These are phyloP conservation scores for Myripristis murdjan DNA, from an alignment of 2,797 vertebrate genomes.

Conservation along the genomic window DNA sequence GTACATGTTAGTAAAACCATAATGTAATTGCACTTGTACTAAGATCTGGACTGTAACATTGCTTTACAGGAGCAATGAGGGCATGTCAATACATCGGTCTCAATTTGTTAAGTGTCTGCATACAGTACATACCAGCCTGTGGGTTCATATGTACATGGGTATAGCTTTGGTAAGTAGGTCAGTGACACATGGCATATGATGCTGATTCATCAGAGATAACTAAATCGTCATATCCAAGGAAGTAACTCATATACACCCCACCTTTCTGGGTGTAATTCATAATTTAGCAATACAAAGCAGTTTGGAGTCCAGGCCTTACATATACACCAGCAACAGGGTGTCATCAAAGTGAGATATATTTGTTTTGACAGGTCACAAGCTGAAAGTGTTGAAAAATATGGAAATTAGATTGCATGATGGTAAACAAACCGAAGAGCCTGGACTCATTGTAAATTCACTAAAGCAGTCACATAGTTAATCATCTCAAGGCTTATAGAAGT, in stretches of 20 bases:
- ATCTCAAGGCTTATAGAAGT: too few species aligned
- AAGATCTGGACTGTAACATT: background rate
- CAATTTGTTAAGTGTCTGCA: slow-evolving; percentile 26
- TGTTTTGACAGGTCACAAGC: too few species aligned
- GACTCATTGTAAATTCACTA: too few species aligned
- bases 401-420: too few species aligned
- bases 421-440: too few species aligned
- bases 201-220: slow-evolving; percentile 69
- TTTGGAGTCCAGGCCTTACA: slow-evolving; percentile 31
- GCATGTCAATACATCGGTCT: slow-evolving; percentile 19
- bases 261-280: slow-evolving; percentile 30
- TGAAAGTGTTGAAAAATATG: too few species aligned
- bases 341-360: too few species aligned
- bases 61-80: background rate
- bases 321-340: background rate
- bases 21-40: background rate
- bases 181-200: slow-evolving; percentile 60
- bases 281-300: slow-evolving; percentile 36
- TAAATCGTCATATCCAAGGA: slow-evolving; percentile 63
- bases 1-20: slow-evolving; percentile 16
- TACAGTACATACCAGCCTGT: slow-evolving; percentile 31
- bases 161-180: slow-evolving; percentile 69
- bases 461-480: too few species aligned
- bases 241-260: slow-evolving; percentile 19
- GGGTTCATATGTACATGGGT: slow-evolving; percentile 45